Evolutionary conservation across 2,113 vertebrate genomes (phyloP).

Genomic region (Micronycteris hirsuta): DNA sequence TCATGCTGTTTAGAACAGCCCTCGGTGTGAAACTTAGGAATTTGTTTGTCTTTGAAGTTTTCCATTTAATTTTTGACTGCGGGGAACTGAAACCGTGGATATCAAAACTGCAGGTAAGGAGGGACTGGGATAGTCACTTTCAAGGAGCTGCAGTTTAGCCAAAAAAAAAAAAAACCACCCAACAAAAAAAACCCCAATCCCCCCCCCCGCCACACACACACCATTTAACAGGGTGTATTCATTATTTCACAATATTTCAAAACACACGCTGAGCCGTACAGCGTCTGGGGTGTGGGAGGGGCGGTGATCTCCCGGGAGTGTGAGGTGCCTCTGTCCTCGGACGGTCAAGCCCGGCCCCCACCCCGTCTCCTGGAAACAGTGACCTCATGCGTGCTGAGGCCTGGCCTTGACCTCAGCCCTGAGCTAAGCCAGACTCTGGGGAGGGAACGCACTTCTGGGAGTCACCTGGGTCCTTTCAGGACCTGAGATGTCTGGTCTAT

Average conservation of each 20-base stretch:
- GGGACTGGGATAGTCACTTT: background rate
- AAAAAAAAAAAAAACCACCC: background rate
- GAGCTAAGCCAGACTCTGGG: background rate
- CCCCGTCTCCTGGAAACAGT: background rate
- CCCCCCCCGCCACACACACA: no score
- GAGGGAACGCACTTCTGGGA: background rate
- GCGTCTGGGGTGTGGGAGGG: slow-evolving; percentile 13
- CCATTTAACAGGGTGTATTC: background rate
- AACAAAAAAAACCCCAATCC: no score
- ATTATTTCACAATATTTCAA: slow-evolving; percentile 45
- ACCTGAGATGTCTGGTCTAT: background rate
- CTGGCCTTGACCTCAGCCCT: background rate
- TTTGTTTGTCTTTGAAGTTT: background rate
- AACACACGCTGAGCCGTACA: slow-evolving; percentile 30
- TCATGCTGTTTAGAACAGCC: background rate
- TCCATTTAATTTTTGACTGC: background rate
- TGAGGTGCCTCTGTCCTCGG: background rate
- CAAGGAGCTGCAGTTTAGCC: background rate
- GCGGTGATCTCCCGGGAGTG: background rate
- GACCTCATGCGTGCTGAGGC: background rate
- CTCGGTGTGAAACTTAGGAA: no score
- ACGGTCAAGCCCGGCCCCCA: background rate
- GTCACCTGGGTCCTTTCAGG: background rate
- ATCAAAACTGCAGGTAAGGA: background rate
- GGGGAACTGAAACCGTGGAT: background rate